Evolutionary conservation across 2,113 vertebrate genomes (phyloP).

Genomic region (Alethe castanea): DNA sequence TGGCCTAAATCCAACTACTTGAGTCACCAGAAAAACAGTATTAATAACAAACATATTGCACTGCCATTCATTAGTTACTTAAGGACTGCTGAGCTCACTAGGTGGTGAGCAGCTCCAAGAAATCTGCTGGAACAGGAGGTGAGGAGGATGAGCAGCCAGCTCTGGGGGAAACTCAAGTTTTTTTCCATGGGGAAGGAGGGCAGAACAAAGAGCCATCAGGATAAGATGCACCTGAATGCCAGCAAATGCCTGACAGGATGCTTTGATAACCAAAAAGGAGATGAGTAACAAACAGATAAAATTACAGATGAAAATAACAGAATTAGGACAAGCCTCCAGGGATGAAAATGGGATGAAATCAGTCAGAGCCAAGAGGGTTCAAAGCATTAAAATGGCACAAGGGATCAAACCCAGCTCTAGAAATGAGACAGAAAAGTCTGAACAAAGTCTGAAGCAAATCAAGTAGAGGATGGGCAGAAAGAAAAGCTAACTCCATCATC

Average conservation of each 20-base stretch:
- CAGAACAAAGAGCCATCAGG: background rate
- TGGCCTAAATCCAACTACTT: background rate
- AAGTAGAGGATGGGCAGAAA: background rate
- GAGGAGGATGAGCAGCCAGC: background rate
- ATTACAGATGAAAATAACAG: background rate
- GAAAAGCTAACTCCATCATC: background rate
- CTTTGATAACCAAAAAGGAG: background rate
- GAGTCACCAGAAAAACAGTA: background rate
- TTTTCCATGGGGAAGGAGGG: background rate
- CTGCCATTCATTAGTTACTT: background rate
- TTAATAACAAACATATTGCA: background rate
- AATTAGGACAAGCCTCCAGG: background rate
- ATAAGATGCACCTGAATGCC: background rate
- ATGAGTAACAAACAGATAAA: background rate
- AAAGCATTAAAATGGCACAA: background rate
- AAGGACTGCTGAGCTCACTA: background rate
- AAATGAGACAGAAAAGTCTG: background rate
- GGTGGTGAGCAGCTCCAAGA: background rate
- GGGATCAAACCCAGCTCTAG: background rate
- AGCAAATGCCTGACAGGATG: background rate
- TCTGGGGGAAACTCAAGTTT: background rate
- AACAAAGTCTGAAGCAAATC: background rate
- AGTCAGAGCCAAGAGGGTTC: background rate
- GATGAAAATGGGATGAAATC: background rate
- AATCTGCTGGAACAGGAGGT: background rate